phyloP scores from a whole-genome alignment of 2,888 invertebrate genomes.

The Mycalesis mineus region DNA sequence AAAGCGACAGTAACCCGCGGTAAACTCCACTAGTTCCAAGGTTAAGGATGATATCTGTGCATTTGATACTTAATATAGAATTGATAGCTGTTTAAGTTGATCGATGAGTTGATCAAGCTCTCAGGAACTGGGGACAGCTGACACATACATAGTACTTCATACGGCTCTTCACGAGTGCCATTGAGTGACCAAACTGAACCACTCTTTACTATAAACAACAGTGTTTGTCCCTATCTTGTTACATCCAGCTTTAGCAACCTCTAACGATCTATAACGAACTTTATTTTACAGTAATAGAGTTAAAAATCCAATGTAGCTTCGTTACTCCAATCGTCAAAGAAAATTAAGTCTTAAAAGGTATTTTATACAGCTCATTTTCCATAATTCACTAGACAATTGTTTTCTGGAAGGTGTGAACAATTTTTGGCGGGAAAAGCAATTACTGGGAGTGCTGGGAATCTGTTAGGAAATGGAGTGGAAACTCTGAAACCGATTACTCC shows the following conservation, averaged over 20 bases:
- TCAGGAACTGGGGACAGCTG: not conserved
- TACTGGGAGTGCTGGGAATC: constrained; percentile 14
- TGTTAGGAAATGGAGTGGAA: constrained; percentile 13
- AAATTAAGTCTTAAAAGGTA: not conserved
- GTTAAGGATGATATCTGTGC: too few relatives aligned
- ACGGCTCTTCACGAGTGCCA: not conserved
- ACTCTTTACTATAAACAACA: constrained; percentile 11
- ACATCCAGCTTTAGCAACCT: not conserved
- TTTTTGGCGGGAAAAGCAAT: constrained; percentile 14
- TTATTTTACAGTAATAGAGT: not conserved
- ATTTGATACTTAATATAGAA: too few relatives aligned
- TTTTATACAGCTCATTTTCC: not conserved
- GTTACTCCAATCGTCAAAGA: not conserved
- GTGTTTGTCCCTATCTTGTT: constrained; percentile 13
- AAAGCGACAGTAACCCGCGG: too few relatives aligned
- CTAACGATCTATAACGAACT: constrained; percentile 3
- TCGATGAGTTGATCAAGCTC: not conserved
- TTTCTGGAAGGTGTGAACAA: constrained; percentile 2
- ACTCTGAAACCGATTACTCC: not conserved
- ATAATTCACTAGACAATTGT: not conserved
- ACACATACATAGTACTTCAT: not conserved
- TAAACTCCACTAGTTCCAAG: too few relatives aligned
- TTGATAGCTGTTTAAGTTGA: not conserved
- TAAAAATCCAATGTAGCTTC: not conserved
- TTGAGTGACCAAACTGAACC: constrained; percentile 6